A percentile compares a stretch with the other conserved stretches of the same genome.
These are phyloP conservation scores for Mallotus villosus DNA, from an alignment of 2,797 vertebrate species.

Conservation along the genomic window DNA sequence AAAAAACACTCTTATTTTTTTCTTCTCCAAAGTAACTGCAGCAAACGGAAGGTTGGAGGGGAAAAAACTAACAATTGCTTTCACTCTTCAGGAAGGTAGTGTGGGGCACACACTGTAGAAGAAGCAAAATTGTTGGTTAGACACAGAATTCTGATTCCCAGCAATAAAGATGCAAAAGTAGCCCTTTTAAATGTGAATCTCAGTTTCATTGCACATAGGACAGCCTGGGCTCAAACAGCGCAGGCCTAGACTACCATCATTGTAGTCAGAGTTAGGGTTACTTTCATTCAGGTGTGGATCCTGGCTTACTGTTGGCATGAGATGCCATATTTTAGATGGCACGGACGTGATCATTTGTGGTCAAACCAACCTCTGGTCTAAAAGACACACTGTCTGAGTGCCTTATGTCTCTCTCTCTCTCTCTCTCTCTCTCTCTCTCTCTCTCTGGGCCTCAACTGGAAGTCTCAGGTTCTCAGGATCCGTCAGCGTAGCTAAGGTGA, in stretches of 20 bases:
- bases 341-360: constrained; percentile 8
- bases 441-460: not conserved
- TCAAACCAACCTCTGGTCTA: not conserved
- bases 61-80: constrained; percentile 20
- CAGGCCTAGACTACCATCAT: not conserved
- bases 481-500: not conserved
- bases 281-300: not conserved
- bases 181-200: not conserved
- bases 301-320: constrained; percentile 32
- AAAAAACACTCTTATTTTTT: constrained; percentile 21
- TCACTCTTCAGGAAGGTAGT: constrained; percentile 2
- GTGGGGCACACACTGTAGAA: constrained; percentile 13
- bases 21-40: constrained; percentile 20
- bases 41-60: constrained; percentile 37
- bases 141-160: not conserved
- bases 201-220: not conserved
- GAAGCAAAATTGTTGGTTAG: not conserved
- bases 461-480: not conserved
- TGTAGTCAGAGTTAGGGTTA: not conserved
- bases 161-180: not conserved
- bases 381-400: not conserved
- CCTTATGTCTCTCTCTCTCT: not conserved
- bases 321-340: constrained; percentile 60
- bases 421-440: no score
- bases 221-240: not conserved